These are phyloP conservation scores for Laupala kohalensis DNA, from an alignment of 1,140 invertebrate species.

Conservation along the genomic window DNA sequence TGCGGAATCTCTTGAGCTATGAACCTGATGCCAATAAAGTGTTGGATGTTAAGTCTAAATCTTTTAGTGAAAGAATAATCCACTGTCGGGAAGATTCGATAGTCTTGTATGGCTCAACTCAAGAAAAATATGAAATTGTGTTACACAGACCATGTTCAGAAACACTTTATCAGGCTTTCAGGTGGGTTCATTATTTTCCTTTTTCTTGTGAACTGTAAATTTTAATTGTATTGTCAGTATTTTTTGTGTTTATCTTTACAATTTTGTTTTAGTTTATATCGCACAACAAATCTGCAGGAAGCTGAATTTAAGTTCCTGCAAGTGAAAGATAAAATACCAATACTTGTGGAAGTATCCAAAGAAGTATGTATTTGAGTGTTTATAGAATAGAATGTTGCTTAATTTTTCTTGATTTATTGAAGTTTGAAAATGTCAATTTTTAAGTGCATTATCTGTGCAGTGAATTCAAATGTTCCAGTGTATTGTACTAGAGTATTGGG, in stretches of 20 bases:
- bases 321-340: conserved; percentile 57
- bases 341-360: conserved; percentile 49
- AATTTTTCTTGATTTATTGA: neutral
- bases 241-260: conserved; percentile 1
- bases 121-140: conserved; percentile 51
- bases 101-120: conserved; percentile 46
- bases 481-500: neutral
- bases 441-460: neutral
- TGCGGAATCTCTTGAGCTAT: conserved; percentile 15
- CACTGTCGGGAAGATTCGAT: conserved; percentile 52
- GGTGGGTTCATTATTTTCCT: conserved; percentile 31
- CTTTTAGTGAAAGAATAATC: conserved; percentile 46
- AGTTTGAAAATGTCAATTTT: neutral
- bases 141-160: conserved; percentile 53
- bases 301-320: conserved; percentile 52
- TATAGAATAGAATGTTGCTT: neutral
- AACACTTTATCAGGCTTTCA: conserved; percentile 48
- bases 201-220: neutral
- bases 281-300: conserved; percentile 45
- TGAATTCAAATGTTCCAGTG: neutral
- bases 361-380: conserved; percentile 38
- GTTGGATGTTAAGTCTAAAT: conserved; percentile 48
- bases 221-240: conserved; percentile 8
- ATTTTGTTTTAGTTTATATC: conserved; percentile 50
- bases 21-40: conserved; percentile 38